Evolutionary conservation across 2,113 vertebrate species (phyloP).

Genomic region (Aramus guarauna): DNA sequence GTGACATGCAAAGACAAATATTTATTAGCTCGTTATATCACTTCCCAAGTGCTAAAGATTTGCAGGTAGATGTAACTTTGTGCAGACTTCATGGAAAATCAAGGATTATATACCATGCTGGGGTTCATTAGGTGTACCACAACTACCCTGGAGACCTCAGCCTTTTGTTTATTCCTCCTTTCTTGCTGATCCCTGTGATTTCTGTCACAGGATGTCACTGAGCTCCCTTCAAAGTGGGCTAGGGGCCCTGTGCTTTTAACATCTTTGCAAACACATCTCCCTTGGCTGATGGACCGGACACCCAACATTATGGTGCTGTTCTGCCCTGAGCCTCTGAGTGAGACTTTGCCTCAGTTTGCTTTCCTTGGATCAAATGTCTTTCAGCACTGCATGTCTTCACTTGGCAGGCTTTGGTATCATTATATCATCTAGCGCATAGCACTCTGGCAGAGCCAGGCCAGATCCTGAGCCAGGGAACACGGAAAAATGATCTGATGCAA

Average conservation of each 20-base stretch:
- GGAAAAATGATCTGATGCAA: neutral
- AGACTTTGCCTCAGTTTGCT: neutral
- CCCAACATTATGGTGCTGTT: neutral
- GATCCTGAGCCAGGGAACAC: neutral
- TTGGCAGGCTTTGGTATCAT: neutral
- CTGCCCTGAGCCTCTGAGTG: neutral
- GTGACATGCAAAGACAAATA: neutral
- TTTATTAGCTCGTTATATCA: neutral
- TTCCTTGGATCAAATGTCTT: neutral
- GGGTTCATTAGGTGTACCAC: neutral
- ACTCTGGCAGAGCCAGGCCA: neutral
- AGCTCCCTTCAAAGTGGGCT: neutral
- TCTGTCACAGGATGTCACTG: neutral
- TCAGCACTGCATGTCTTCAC: neutral
- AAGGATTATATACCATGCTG: rapidly evolving
- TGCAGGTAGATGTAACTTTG: neutral
- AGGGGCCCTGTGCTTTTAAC: neutral
- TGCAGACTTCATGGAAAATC: neutral
- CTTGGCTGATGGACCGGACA: neutral
- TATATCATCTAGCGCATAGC: neutral
- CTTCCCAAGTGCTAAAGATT: neutral
- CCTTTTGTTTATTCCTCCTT: neutral
- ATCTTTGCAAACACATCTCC: neutral
- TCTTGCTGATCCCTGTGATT: neutral
- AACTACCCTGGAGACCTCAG: neutral